Evolutionary conservation across 1,140 invertebrate species (phyloP), one percentile per base, ranked within the genome.

Genomic region (Macrobrachium rosenbergii): DNA sequence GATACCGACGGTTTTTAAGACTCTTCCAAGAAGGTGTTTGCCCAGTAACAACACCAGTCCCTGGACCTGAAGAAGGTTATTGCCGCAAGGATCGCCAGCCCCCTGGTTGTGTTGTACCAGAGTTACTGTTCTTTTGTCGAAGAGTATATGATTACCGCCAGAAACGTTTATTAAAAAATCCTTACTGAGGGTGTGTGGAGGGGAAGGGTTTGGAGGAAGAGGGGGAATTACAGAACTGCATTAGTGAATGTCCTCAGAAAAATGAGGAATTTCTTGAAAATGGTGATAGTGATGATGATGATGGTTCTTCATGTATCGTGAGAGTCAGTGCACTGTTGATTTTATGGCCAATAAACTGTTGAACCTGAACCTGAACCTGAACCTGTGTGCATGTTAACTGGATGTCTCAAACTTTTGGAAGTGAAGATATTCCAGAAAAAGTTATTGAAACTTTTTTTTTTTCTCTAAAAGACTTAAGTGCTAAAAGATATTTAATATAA

Each of bases 121-220:
- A 98, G 89, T 95, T 97, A 91, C 96, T 99, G 3, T 97, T 99
- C 90, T 97, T 98, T 92, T 99, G 98, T 92, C 95, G 97, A 21
- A 95, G 96, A 89, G 97, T 98, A 59, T 99, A 99, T 92, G 98
- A 99, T 92, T 98, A 97, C 93, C 94, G 97, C 83, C 95, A 96
- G 86, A 93, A 93, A 88, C 90, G 94, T 63, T 92, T 94, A 83
- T 89, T 93, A 62, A 93, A 93, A 90, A 93, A 93, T 90, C 93
- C 93, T 79, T 93, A 91, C 88, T 90, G 81, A 89, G 77, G 82
- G 88, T 81, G 77, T 82, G 87, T 60, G 60, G 37, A 28, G 78
- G 85, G 85, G 85, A 79, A 87, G 85, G 85, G 85, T 69, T 23
- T 21, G 63, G 79, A 81, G 52, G 59, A 60, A 12, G 79, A 23